phyloP scores from a whole-genome alignment of 2,888 invertebrate species.

The Alloplasta piceator region DNA sequence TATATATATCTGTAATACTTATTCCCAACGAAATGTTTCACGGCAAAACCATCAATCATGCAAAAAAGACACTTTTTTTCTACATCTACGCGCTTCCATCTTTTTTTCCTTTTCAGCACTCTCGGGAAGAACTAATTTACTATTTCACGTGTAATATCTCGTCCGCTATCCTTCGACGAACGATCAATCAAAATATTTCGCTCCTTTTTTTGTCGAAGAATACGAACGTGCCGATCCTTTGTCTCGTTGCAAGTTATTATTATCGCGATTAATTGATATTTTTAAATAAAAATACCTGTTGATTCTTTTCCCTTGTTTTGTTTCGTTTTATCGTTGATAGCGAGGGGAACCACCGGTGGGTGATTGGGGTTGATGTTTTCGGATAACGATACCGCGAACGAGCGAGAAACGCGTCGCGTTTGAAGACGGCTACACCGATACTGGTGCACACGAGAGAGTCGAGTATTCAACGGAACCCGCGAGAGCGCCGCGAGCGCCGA shows the following conservation, averaged over 20 bases:
- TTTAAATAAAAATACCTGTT: neutral
- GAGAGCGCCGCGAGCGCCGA: constrained; percentile 55
- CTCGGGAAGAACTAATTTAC: constrained; percentile 19
- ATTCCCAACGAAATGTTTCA: neutral
- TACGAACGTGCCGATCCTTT: constrained; percentile 4
- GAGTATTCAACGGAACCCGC: constrained; percentile 67
- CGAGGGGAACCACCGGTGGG: neutral
- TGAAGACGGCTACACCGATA: constrained; percentile 73
- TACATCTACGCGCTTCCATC: neutral
- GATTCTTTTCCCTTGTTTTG: neutral
- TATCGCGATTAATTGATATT: neutral
- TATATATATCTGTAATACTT: neutral
- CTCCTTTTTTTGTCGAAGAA: neutral
- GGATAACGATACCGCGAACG: neutral
- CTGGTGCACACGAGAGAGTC: constrained; percentile 70
- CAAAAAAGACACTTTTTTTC: constrained; percentile 3
- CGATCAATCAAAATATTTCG: constrained; percentile 35
- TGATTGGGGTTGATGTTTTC: neutral
- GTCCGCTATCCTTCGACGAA: neutral
- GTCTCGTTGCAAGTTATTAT: neutral
- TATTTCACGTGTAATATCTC: constrained; percentile 2
- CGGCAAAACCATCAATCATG: constrained; percentile 27
- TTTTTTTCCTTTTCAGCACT: neutral
- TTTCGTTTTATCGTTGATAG: neutral
- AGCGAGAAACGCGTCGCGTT: constrained; percentile 46